A percentile compares a stretch with the other conserved stretches of the same genome.
Evolutionary conservation across 1,140 invertebrate genomes (phyloP).

Genomic region (Apis mellifera): DNA sequence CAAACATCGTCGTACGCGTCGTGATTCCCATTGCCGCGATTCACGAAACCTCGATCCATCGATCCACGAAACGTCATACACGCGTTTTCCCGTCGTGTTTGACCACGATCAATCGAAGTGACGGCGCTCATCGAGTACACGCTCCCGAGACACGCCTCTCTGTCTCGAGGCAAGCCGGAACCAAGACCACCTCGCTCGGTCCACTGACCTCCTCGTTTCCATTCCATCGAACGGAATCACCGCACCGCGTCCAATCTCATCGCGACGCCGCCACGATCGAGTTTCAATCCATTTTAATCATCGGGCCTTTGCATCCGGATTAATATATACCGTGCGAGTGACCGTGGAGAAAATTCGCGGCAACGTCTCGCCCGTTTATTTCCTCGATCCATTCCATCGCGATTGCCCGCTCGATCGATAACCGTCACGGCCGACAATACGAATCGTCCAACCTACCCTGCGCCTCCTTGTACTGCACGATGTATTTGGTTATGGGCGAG

Average conservation of each 20-base stretch:
- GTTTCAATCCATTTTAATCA: not conserved
- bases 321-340: too few relatives aligned
- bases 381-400: too few relatives aligned
- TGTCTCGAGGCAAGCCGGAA: slow-evolving; percentile 26
- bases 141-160: slow-evolving; percentile 30
- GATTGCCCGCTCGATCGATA: not conserved
- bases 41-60: not conserved
- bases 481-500: slow-evolving; percentile 83
- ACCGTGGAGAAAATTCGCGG: too few relatives aligned
- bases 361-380: too few relatives aligned
- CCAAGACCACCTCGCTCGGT: not conserved
- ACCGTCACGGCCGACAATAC: slow-evolving; percentile 15
- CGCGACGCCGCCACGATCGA: not conserved
- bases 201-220: slow-evolving; percentile 10
- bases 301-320: too few relatives aligned
- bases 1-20: not conserved
- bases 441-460: slow-evolving; percentile 77
- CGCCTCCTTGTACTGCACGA: slow-evolving; percentile 84
- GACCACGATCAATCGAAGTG: slow-evolving; percentile 24
- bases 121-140: slow-evolving; percentile 11
- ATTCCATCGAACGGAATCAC: slow-evolving; percentile 7
- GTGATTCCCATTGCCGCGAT: not conserved
- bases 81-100: slow-evolving; percentile 7
- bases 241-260: not conserved
- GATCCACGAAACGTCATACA: not conserved